Evolutionary conservation across 2,888 invertebrate genomes (phyloP).

Genomic region (Blastobasis adustella): DNA sequence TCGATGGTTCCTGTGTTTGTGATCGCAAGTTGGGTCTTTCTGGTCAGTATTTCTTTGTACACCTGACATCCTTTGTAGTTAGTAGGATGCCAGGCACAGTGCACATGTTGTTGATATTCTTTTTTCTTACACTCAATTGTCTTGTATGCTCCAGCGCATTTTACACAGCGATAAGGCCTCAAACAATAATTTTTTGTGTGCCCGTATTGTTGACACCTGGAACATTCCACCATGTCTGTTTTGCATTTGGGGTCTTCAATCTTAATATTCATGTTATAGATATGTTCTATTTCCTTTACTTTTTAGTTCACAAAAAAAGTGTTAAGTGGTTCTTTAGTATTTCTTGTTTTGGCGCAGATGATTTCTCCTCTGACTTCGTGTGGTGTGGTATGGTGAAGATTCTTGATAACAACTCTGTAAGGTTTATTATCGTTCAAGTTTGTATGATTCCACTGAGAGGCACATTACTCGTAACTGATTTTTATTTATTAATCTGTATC

Average conservation of each 20-base stretch:
- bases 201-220: conserved; percentile 19
- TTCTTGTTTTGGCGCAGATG: background rate
- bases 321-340: background rate
- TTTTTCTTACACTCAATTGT: too few relatives aligned
- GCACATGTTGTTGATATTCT: too few relatives aligned
- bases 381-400: background rate
- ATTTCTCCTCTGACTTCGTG: background rate
- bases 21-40: too few relatives aligned
- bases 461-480: background rate
- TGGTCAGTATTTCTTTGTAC: too few relatives aligned
- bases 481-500: background rate
- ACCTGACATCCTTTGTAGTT: too few relatives aligned
- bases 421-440: background rate
- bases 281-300: background rate
- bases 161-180: conserved; percentile 6
- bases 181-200: conserved; percentile 8
- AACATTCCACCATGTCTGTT: conserved; percentile 13
- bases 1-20: too few relatives aligned
- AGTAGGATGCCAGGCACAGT: too few relatives aligned
- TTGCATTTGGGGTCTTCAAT: conserved; percentile 7
- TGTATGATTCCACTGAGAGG: background rate
- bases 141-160: conserved; percentile 3
- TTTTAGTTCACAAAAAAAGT: background rate
- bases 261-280: background rate
- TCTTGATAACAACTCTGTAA: background rate